phyloP scores from a whole-genome alignment of 2,113 vertebrate genomes.

The Apistogramma diplotaenia region DNA sequence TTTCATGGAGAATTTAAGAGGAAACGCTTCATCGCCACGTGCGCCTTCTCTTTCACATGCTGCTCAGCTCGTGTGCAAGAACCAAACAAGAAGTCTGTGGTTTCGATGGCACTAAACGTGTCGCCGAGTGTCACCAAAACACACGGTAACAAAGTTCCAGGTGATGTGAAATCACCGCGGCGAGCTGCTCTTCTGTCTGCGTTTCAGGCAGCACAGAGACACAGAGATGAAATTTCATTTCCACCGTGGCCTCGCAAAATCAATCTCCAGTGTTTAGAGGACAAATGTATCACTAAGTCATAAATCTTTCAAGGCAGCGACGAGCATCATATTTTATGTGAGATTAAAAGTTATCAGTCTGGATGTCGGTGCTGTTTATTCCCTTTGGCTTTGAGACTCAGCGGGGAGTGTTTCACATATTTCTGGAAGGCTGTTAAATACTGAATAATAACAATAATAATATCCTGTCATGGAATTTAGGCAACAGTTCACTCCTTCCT shows the following conservation, averaged over 20 bases:
- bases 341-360: too few species aligned
- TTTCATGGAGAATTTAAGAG: background rate
- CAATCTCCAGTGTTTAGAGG: background rate
- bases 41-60: background rate
- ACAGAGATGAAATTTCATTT: background rate
- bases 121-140: background rate
- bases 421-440: background rate
- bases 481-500: background rate
- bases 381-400: background rate
- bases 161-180: fast-evolving
- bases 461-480: background rate
- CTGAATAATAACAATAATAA: background rate
- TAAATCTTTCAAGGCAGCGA: background rate
- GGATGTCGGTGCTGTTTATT: background rate
- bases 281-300: background rate
- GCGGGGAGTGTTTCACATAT: background rate
- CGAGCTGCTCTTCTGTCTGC: background rate
- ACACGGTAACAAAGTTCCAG: fast-evolving
- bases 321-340: too few species aligned
- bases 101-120: background rate
- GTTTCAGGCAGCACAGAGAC: background rate
- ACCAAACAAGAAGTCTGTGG: background rate
- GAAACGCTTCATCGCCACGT: background rate
- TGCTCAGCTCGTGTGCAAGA: background rate
- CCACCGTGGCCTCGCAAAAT: background rate